Percentiles rank a stretch among this genome's conserved stretches.
Conservation (phyloP, 2,888 invertebrate genomes). For the Flexamia atlantica region DNA sequence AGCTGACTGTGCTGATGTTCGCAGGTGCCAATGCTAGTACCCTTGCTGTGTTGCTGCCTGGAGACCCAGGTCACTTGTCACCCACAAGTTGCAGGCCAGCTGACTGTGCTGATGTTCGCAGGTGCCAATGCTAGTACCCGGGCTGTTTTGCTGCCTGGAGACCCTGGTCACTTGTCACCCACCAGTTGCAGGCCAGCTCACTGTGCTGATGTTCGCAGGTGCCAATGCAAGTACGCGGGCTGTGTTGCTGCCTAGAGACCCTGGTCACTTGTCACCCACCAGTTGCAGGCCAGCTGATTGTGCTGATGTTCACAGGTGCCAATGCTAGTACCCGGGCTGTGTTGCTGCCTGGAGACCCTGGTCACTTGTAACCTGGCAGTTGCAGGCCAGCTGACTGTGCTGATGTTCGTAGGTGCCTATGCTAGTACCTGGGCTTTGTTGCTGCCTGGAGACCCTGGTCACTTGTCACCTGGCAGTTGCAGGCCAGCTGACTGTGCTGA, state of each 20-base stretch:
- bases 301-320: conserved; percentile 87
- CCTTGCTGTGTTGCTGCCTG: conserved; percentile 83
- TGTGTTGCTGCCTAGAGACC: conserved; percentile 83
- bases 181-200: conserved; percentile 78
- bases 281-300: conserved; percentile 79
- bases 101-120: conserved; percentile 84
- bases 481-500: conserved; percentile 81
- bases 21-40: conserved; percentile 87
- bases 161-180: conserved; percentile 74
- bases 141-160: no score
- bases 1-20: conserved; percentile 67
- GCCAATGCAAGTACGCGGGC: conserved; percentile 84
- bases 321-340: conserved; percentile 80
- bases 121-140: conserved; percentile 87
- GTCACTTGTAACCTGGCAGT: conserved; percentile 76
- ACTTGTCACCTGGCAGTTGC: conserved; percentile 77
- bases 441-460: conserved; percentile 83
- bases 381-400: conserved; percentile 79
- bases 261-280: conserved; percentile 79
- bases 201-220: conserved; percentile 79
- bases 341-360: no score
- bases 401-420: conserved; percentile 82
- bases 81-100: conserved; percentile 77
- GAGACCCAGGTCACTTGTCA: conserved; percentile 81
- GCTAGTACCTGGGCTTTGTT: conserved; percentile 83